Conservation (phyloP, 2,888 invertebrate species). For the Yponomeuta sedellus region DNA sequence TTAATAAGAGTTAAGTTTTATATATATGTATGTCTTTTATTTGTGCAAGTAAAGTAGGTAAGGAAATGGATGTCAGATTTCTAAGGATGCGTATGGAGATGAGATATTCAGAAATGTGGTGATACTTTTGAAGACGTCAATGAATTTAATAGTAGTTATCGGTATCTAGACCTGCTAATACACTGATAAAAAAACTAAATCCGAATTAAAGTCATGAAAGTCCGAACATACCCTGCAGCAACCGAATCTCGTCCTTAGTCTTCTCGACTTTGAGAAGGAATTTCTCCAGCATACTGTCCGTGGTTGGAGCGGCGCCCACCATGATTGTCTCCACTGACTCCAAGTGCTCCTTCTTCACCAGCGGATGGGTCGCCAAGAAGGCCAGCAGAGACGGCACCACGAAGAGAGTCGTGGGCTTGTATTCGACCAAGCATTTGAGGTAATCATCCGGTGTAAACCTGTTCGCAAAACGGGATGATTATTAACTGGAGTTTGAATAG, state of each 20-base stretch:
- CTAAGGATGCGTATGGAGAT: too few relatives aligned
- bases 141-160: too few relatives aligned
- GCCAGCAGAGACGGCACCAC: slow-evolving; percentile 87
- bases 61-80: too few relatives aligned
- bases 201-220: not conserved
- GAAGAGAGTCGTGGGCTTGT: slow-evolving; percentile 79
- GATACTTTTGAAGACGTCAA: too few relatives aligned
- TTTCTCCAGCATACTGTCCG: slow-evolving; percentile 78
- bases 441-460: slow-evolving; percentile 85
- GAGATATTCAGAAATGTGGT: too few relatives aligned
- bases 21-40: too few relatives aligned
- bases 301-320: slow-evolving; percentile 85
- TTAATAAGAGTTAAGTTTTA: too few relatives aligned
- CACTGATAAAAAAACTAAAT: not conserved
- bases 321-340: slow-evolving; percentile 79
- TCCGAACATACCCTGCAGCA: slow-evolving; percentile 65
- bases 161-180: too few relatives aligned
- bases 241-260: slow-evolving; percentile 62
- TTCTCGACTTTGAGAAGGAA: slow-evolving; percentile 77
- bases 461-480: too few relatives aligned
- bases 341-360: slow-evolving; percentile 80
- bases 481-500: too few relatives aligned
- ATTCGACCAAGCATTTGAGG: slow-evolving; percentile 77
- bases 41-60: too few relatives aligned
- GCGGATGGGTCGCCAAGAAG: slow-evolving; percentile 84